A percentile compares a stretch with the other conserved stretches of the same genome.
Conservation (phyloP, 2,888 invertebrate genomes). For the Epiblema foenella region DNA sequence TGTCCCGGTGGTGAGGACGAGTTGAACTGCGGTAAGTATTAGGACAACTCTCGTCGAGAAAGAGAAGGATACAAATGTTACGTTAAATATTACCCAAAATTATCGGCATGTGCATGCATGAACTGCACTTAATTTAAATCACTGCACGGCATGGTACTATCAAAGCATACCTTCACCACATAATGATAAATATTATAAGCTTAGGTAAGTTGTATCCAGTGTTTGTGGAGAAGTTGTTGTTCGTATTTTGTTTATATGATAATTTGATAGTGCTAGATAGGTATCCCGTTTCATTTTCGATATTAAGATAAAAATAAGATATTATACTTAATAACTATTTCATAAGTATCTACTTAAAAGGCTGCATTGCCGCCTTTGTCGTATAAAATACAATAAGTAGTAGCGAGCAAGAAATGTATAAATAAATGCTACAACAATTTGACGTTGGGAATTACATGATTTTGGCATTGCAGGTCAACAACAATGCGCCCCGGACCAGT, state of each 20-base stretch:
- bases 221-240: neutral
- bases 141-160: constrained; percentile 36
- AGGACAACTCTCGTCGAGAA: constrained; percentile 2
- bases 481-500: constrained; percentile 59
- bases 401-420: neutral
- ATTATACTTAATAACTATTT: neutral
- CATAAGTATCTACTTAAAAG: no score
- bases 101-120: constrained; percentile 31
- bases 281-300: neutral
- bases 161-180: constrained; percentile 3
- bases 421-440: neutral
- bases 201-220: neutral
- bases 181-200: neutral
- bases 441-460: neutral
- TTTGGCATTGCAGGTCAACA: constrained; percentile 20
- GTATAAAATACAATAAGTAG: neutral
- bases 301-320: neutral
- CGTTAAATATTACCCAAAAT: neutral
- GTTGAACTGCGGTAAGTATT: constrained; percentile 76
- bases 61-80: neutral
- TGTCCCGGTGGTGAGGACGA: constrained; percentile 88
- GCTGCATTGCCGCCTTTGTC: neutral
- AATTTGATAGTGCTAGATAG: neutral
- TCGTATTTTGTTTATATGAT: neutral
- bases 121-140: constrained; percentile 14